Evolutionary conservation across 2,113 vertebrate species (phyloP).

Genomic region (Catharus bicknelli): DNA sequence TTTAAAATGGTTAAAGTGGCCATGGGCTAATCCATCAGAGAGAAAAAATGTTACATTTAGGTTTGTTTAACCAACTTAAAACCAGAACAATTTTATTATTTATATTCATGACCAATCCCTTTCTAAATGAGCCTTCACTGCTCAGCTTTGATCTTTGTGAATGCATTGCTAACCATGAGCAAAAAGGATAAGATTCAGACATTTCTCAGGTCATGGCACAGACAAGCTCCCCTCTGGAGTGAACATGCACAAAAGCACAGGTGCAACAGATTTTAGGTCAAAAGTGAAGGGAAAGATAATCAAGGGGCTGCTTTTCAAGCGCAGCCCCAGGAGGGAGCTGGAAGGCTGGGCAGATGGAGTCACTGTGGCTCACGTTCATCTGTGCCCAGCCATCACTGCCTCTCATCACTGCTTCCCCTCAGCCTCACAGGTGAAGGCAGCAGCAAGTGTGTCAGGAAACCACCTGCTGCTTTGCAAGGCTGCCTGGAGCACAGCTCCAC

Average conservation of each 20-base stretch:
- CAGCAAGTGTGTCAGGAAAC: background rate
- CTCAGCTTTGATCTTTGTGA: background rate
- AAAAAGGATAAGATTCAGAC: background rate
- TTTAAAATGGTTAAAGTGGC: background rate
- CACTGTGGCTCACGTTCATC: rapidly evolving
- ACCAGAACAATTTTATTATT: background rate
- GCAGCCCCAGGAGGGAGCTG: background rate
- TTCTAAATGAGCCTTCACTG: background rate
- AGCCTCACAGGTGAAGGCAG: background rate
- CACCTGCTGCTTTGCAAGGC: background rate
- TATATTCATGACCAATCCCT: background rate
- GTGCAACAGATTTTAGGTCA: background rate
- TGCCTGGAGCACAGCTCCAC: background rate
- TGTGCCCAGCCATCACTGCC: background rate
- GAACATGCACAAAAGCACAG: background rate
- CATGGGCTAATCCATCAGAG: background rate
- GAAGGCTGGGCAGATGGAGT: background rate
- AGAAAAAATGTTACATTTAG: background rate
- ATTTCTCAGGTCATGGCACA: background rate
- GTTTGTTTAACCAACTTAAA: background rate
- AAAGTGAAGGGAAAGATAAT: background rate
- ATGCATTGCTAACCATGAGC: background rate
- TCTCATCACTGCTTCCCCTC: background rate
- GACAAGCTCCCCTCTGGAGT: background rate
- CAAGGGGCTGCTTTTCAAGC: background rate